A percentile compares a stretch with the other conserved stretches of the same genome.
Conservation (phyloP, 64 coral and sea anemone genomes). For the Catalaphyllia jardinei region DNA sequence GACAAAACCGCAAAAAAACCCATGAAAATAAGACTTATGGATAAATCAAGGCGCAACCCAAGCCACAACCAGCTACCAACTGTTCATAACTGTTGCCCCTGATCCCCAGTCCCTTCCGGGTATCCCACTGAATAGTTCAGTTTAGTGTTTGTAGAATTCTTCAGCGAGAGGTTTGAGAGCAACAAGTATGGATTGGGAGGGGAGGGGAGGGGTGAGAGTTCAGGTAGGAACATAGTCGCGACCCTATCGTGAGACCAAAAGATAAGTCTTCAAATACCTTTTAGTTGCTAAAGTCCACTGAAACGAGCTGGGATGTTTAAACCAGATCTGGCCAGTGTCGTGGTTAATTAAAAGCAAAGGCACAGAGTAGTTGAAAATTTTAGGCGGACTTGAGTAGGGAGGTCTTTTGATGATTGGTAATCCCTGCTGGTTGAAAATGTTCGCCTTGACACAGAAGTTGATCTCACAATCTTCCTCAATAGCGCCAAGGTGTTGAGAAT, state of each 20-base stretch:
- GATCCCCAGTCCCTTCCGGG: too few species aligned
- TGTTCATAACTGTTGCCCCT: too few species aligned
- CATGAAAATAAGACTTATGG: too few species aligned
- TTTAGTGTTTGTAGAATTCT: too few species aligned
- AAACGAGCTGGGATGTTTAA: constrained; percentile 31
- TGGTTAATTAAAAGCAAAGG: constrained; percentile 78
- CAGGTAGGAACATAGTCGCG: background rate
- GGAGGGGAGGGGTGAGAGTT: too few species aligned
- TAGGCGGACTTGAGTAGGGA: constrained; percentile 60
- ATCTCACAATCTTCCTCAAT: constrained; percentile 92
- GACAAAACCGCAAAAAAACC: too few species aligned
- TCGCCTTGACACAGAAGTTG: constrained; percentile 73
- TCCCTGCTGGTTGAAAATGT: constrained; percentile 54
- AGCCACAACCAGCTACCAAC: too few species aligned
- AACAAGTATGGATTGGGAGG: too few species aligned
- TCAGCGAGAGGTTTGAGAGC: too few species aligned
- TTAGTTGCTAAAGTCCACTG: constrained; percentile 61
- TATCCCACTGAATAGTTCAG: too few species aligned
- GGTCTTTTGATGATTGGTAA: constrained; percentile 77
- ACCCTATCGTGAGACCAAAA: background rate
- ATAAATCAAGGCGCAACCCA: too few species aligned
- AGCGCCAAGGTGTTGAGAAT: constrained; percentile 78
- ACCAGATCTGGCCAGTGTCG: constrained; percentile 66
- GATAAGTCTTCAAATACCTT: constrained; percentile 31
- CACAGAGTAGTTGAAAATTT: constrained; percentile 62